A percentile compares a stretch with the other conserved stretches of the same genome.
These are phyloP conservation scores for Drosophila vallismaia DNA, from an alignment of 2,888 invertebrate genomes.

Conservation along the genomic window DNA sequence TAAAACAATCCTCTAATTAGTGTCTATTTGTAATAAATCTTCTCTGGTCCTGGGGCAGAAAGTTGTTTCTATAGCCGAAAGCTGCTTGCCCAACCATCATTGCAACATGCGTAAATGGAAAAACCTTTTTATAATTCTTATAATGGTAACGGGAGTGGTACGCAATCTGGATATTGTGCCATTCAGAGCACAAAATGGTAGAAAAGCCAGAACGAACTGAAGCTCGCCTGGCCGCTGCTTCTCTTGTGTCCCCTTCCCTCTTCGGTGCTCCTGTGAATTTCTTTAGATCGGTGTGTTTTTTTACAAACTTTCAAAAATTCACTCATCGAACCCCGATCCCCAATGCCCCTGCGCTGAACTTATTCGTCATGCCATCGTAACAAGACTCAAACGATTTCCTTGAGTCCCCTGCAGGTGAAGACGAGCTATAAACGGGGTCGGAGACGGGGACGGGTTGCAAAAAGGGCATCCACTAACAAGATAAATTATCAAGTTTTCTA, in stretches of 20 bases:
- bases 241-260: background rate
- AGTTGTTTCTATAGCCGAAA: conserved; percentile 29
- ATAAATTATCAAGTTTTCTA: conserved; percentile 62
- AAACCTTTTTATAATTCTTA: conserved; percentile 30
- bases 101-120: conserved; percentile 42
- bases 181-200: conserved; percentile 20
- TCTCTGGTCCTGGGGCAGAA: conserved; percentile 9
- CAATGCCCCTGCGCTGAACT: conserved; percentile 4
- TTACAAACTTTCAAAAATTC: conserved; percentile 11
- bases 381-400: conserved; percentile 43
- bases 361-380: conserved; percentile 57
- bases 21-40: conserved; percentile 9
- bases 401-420: conserved; percentile 38
- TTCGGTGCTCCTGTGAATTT: conserved; percentile 1
- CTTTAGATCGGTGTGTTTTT: conserved; percentile 45
- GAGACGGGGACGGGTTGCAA: background rate
- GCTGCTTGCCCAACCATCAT: conserved; percentile 19
- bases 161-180: conserved; percentile 3
- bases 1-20: conserved; percentile 32
- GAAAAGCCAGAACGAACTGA: conserved; percentile 12
- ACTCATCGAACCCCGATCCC: background rate
- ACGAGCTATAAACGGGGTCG: background rate
- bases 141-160: conserved; percentile 15
- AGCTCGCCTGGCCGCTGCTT: background rate
- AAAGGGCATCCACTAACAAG: conserved; percentile 50